Conservation (phyloP, 2,797 vertebrate species). For the Phrynocephalus forsythii region DNA sequence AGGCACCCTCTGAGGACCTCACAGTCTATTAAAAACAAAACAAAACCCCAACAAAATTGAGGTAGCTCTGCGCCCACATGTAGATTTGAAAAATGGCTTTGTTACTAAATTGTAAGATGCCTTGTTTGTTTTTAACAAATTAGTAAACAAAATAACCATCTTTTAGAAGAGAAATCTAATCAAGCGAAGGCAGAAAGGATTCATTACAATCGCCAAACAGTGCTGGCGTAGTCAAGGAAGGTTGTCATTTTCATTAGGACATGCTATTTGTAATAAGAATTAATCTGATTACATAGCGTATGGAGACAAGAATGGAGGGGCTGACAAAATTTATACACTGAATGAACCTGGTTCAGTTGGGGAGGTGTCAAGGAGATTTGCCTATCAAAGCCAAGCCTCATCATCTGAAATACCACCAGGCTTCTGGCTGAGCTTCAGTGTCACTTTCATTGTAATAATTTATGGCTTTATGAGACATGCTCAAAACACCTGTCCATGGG, state of each 20-base stretch:
- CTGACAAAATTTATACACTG: slow-evolving; percentile 20
- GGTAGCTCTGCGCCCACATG: no score
- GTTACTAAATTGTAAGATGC: background rate
- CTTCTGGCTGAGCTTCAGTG: background rate
- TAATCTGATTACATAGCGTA: background rate
- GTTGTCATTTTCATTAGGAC: slow-evolving; percentile 9
- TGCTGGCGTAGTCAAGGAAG: background rate
- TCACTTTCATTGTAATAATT: slow-evolving; percentile 15
- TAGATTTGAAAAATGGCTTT: no score
- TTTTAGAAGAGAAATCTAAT: background rate
- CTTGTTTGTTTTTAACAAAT: slow-evolving; percentile 9
- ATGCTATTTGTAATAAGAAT: slow-evolving; percentile 17
- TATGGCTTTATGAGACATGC: background rate
- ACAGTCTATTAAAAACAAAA: no score
- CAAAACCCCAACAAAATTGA: no score
- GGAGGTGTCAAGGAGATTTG: background rate
- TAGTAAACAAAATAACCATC: background rate
- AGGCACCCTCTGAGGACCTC: no score
- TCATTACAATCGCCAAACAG: background rate
- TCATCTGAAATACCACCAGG: background rate
- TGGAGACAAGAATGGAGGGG: background rate
- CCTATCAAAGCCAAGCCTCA: background rate
- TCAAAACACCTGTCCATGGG: background rate
- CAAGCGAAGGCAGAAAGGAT: background rate
- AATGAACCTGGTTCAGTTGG: slow-evolving; percentile 15